phyloP scores from a whole-genome alignment of 2,113 vertebrate genomes.

The Malurus melanocephalus region DNA sequence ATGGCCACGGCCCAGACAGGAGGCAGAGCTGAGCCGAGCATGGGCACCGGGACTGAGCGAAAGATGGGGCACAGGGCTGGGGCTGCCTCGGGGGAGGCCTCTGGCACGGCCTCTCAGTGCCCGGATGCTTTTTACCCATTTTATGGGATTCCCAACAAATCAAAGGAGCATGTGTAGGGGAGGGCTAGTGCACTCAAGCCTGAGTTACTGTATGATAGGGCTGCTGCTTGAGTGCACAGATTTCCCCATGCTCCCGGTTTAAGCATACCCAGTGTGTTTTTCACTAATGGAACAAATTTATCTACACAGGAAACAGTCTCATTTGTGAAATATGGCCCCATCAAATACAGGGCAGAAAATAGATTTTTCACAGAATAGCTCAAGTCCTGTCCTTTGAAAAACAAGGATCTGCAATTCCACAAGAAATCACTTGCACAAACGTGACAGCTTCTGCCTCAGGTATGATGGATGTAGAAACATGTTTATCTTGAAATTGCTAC shows the following conservation, averaged over 20 bases:
- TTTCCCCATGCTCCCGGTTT: not conserved
- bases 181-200: fast-evolving
- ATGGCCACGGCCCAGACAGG: no score
- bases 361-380: not conserved
- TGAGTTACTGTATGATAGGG: not conserved
- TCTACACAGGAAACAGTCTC: not conserved
- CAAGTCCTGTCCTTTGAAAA: not conserved
- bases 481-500: not conserved
- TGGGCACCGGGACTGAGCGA: fast-evolving
- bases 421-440: not conserved
- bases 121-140: not conserved
- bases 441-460: not conserved
- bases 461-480: not conserved
- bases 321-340: not conserved
- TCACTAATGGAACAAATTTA: not conserved
- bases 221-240: not conserved
- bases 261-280: not conserved
- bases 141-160: not conserved
- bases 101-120: not conserved
- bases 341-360: not conserved
- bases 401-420: not conserved
- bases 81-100: not conserved
- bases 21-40: no score
- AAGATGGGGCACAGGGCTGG: fast-evolving
- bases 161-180: fast-evolving